phyloP scores from a whole-genome alignment of 2,797 vertebrate genomes.

The Neostethus bicornis region DNA sequence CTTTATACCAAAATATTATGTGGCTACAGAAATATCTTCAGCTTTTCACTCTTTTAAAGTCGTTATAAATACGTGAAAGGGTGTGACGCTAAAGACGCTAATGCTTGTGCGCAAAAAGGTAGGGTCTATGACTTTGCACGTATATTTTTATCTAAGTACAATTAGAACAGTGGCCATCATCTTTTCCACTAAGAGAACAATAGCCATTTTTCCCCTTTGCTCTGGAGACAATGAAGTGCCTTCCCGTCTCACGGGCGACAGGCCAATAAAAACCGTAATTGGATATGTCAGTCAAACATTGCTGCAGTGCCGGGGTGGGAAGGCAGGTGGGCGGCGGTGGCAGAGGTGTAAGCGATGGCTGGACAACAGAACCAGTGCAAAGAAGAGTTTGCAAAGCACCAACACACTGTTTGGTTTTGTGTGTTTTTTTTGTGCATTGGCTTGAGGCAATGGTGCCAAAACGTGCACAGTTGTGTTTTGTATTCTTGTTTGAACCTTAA shows the following conservation, averaged over 20 bases:
- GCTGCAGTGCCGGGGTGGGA: constrained; percentile 56
- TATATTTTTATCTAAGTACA: constrained; percentile 73
- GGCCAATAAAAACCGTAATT: constrained; percentile 84
- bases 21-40: constrained; percentile 13
- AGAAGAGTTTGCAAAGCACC: constrained; percentile 3
- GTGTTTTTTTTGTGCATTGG: constrained; percentile 31
- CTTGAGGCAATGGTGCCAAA: constrained; percentile 40
- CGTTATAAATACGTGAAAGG: constrained; percentile 16
- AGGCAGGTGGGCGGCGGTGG: constrained; percentile 42
- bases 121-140: constrained; percentile 24
- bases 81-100: background rate
- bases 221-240: constrained; percentile 81
- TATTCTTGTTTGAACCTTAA: constrained; percentile 55
- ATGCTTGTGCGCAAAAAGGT: constrained; percentile 33
- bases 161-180: constrained; percentile 73
- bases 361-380: constrained; percentile 47
- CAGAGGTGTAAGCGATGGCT: constrained; percentile 33
- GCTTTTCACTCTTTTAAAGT: constrained; percentile 24
- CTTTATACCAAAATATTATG: constrained; percentile 37
- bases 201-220: constrained; percentile 67
- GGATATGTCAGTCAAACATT: constrained; percentile 80
- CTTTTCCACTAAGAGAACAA: constrained; percentile 74
- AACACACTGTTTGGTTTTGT: constrained; percentile 15
- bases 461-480: constrained; percentile 52
- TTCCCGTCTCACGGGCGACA: constrained; percentile 73